Evolutionary conservation across 1,140 invertebrate genomes (phyloP).

Genomic region (Cecropterus lyciades): DNA sequence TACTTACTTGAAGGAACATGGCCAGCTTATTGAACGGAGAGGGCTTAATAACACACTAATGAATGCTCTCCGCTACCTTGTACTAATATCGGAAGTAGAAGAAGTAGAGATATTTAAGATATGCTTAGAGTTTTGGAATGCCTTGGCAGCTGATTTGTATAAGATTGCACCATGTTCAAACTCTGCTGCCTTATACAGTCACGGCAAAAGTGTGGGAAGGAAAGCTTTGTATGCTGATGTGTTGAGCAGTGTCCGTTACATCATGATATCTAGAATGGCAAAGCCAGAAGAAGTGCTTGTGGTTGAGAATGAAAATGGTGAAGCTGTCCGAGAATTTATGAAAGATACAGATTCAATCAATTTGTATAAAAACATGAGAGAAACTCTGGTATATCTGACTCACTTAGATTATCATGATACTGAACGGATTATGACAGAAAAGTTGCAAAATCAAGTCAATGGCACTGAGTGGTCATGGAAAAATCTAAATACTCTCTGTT

Average conservation of each 20-base stretch:
- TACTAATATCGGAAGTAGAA: conserved; percentile 99
- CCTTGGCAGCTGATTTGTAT: conserved; percentile 95
- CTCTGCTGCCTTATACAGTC: conserved; percentile 71
- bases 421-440: conserved; percentile 99
- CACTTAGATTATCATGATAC: conserved; percentile 99
- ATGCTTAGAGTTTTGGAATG: conserved; percentile 99
- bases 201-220: conserved; percentile 72
- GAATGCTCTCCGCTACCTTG: conserved; percentile 96
- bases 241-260: conserved; percentile 96
- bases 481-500: conserved; percentile 99
- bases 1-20: conserved; percentile 98
- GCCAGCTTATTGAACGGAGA: conserved; percentile 93
- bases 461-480: conserved; percentile 99
- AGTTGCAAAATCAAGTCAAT: conserved; percentile 99
- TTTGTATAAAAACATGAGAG: conserved; percentile 99
- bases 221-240: conserved; percentile 92
- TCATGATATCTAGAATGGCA: conserved; percentile 99
- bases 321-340: conserved; percentile 99
- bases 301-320: conserved; percentile 99
- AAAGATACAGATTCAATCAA: conserved; percentile 99
- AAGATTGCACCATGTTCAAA: conserved; percentile 87
- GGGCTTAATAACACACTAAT: conserved; percentile 89
- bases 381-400: conserved; percentile 99
- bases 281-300: conserved; percentile 99
- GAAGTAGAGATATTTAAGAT: conserved; percentile 99